Conservation (phyloP, 2,113 vertebrate genomes). For the Salvator merianae region DNA sequence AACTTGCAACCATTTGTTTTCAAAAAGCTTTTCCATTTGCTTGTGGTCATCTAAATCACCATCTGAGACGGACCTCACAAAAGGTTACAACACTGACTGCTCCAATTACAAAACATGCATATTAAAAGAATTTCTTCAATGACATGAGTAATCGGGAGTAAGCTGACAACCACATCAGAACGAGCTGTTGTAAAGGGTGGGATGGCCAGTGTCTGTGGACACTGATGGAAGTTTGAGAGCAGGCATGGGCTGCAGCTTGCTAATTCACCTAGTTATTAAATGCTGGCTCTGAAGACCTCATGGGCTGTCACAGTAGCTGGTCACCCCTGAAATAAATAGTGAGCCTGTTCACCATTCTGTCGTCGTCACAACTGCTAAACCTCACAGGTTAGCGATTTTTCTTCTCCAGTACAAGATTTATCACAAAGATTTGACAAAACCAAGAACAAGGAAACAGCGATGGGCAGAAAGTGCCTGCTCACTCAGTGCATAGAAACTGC, state of each 20-base stretch:
- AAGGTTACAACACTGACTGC: neutral
- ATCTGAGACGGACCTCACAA: neutral
- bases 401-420: neutral
- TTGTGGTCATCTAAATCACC: neutral
- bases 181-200: neutral
- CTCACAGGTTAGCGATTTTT: neutral
- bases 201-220: too few species aligned
- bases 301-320: too few species aligned
- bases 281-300: too few species aligned
- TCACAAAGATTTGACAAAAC: neutral
- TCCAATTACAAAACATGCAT: neutral
- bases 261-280: too few species aligned
- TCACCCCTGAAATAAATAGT: too few species aligned
- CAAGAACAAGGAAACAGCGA: neutral
- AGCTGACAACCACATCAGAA: neutral
- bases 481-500: neutral
- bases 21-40: neutral
- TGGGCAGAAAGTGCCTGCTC: neutral
- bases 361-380: too few species aligned
- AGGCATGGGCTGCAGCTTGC: neutral
- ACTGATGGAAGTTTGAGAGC: neutral
- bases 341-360: neutral
- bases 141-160: neutral
- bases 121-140: neutral
- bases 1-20: neutral